Evolutionary conservation across 92 coral and sea anemone species (phyloP).

Genomic region (Umimayanthus kanabou): DNA sequence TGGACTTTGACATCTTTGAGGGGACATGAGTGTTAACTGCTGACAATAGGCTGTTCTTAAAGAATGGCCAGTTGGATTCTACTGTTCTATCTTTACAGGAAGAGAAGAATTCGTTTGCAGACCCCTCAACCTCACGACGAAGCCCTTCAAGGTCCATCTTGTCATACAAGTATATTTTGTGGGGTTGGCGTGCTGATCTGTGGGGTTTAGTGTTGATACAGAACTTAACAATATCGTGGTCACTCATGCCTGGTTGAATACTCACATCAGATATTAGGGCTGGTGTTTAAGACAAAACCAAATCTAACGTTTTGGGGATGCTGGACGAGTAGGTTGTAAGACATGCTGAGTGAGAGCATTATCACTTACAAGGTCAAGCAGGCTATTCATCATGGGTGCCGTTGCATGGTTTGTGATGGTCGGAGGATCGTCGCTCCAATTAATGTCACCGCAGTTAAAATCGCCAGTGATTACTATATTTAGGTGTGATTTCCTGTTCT

Average conservation of each 20-base stretch:
- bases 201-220: constrained; percentile 37
- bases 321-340: constrained; percentile 24
- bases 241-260: constrained; percentile 27
- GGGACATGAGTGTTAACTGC: constrained; percentile 35
- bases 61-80: constrained; percentile 33
- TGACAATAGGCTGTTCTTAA: constrained; percentile 27
- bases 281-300: constrained; percentile 23
- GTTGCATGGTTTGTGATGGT: constrained; percentile 19
- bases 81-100: constrained; percentile 10
- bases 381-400: constrained; percentile 27
- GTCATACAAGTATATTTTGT: constrained; percentile 19
- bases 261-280: constrained; percentile 10
- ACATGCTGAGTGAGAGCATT: constrained; percentile 22
- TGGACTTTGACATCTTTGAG: constrained; percentile 41
- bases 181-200: background rate
- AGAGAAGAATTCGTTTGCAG: constrained; percentile 22
- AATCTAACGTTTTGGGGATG: constrained; percentile 24
- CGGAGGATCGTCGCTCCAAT: constrained; percentile 19
- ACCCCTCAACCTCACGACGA: background rate
- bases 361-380: constrained; percentile 9
- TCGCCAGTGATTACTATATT: constrained; percentile 27
- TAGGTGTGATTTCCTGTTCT: constrained; percentile 29
- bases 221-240: constrained; percentile 21
- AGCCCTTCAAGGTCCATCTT: constrained; percentile 19
- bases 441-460: background rate